phyloP scores from a whole-genome alignment of 2,113 vertebrate genomes.

The Dascyllus trimaculatus region DNA sequence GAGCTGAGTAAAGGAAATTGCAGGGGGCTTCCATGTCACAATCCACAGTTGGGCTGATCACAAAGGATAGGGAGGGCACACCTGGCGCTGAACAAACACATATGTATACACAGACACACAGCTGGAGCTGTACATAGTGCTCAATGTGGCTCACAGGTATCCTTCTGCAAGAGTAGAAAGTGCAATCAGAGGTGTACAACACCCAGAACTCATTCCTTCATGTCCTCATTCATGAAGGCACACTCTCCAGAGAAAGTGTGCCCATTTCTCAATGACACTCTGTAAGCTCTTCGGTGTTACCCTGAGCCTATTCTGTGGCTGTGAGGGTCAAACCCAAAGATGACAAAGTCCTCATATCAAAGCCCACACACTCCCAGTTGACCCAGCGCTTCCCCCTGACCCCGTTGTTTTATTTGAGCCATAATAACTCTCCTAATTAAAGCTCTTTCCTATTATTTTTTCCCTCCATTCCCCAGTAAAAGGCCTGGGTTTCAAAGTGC shows the following conservation, averaged over 20 bases:
- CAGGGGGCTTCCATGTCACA: constrained; percentile 63
- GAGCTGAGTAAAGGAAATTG: constrained; percentile 64
- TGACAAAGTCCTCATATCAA: constrained; percentile 67
- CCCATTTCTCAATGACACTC: not conserved
- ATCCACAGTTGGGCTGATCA: constrained; percentile 46
- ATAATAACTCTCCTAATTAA: constrained; percentile 81
- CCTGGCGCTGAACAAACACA: constrained; percentile 67
- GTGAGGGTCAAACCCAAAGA: constrained; percentile 55
- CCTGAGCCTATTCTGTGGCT: constrained; percentile 10
- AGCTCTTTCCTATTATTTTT: constrained; percentile 73
- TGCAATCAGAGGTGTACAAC: no score
- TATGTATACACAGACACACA: constrained; percentile 56
- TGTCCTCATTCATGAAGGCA: not conserved
- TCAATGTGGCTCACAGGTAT: constrained; percentile 1
- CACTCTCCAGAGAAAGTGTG: constrained; percentile 35
- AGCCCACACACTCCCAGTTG: constrained; percentile 68
- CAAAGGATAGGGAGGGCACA: constrained; percentile 55
- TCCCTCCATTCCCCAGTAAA: constrained; percentile 65
- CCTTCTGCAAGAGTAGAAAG: not conserved
- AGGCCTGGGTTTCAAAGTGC: constrained; percentile 78
- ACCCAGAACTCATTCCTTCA: constrained; percentile 6
- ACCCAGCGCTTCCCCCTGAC: constrained; percentile 67
- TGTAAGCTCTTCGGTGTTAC: constrained; percentile 9
- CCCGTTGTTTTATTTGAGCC: constrained; percentile 77
- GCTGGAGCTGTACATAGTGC: constrained; percentile 31